phyloP scores from a whole-genome alignment of 2,797 vertebrate species.

The Takifugu rubripes region DNA sequence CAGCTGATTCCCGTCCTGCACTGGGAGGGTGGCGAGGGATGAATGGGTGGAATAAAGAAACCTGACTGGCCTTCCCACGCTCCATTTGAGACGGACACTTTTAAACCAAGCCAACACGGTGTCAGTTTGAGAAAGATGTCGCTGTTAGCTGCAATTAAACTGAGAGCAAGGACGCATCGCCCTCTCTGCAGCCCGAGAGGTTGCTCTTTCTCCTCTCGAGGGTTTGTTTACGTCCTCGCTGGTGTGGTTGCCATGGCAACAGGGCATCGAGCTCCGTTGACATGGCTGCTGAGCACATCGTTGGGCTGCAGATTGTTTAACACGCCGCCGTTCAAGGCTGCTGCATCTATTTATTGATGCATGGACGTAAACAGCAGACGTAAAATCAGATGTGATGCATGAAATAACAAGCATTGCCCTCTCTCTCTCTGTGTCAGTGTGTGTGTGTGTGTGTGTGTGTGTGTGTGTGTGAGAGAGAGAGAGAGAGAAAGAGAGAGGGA shows the following conservation, averaged over 20 bases:
- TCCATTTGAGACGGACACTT: too few species aligned
- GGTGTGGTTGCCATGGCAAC: slow-evolving; percentile 14
- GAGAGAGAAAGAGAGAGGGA: too few species aligned
- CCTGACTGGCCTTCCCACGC: too few species aligned
- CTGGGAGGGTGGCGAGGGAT: slow-evolving; percentile 28
- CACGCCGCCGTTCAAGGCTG: slow-evolving; percentile 11
- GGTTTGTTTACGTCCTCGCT: slow-evolving; percentile 24
- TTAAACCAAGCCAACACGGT: too few species aligned
- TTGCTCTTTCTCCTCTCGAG: slow-evolving; percentile 5
- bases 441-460: too few species aligned
- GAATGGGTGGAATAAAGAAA: slow-evolving; percentile 35
- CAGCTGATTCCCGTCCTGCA: slow-evolving; percentile 36
- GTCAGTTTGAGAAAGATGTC: too few species aligned
- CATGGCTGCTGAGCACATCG: slow-evolving; percentile 13
- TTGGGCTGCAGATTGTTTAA: slow-evolving; percentile 1
- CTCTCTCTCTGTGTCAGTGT: too few species aligned
- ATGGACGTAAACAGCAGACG: not conserved
- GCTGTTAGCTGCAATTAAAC: too few species aligned
- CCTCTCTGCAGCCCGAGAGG: slow-evolving; percentile 1
- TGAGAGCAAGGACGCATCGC: too few species aligned
- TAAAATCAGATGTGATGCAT: slow-evolving; percentile 12
- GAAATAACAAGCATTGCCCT: not conserved
- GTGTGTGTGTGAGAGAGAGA: too few species aligned
- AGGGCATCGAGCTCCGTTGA: not conserved
- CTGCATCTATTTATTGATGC: slow-evolving; percentile 14